Percentiles rank a stretch among this genome's conserved stretches.
phyloP scores from a whole-genome alignment of 2,113 vertebrate species.

The Eulemur macaco region DNA sequence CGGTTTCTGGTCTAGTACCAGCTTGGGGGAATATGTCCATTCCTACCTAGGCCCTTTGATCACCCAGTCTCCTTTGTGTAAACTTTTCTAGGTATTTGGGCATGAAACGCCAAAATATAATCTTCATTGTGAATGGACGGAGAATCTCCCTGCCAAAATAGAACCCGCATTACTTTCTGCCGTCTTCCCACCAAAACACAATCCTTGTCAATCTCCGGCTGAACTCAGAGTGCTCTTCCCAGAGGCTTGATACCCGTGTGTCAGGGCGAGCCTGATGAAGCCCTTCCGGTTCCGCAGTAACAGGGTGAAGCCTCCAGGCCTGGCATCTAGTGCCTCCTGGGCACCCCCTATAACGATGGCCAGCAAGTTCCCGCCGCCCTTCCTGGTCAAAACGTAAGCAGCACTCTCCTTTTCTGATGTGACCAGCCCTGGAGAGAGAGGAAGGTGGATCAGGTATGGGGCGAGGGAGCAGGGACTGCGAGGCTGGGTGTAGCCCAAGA shows the following conservation, averaged over 20 bases:
- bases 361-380: constrained; percentile 86
- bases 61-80: background rate
- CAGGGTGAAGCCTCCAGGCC: constrained; percentile 88
- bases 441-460: background rate
- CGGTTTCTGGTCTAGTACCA: background rate
- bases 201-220: background rate
- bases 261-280: constrained; percentile 93
- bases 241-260: constrained; percentile 85
- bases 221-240: constrained; percentile 25
- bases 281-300: constrained; percentile 93
- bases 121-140: background rate
- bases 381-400: constrained; percentile 82
- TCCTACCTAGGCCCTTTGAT: background rate
- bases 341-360: constrained; percentile 91
- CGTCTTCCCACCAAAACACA: background rate
- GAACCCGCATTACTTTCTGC: background rate
- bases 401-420: constrained; percentile 90
- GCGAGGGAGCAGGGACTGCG: background rate
- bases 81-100: background rate
- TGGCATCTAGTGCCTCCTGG: constrained; percentile 91
- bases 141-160: background rate
- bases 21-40: background rate
- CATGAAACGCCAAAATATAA: background rate
- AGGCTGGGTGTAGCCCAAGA: background rate
- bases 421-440: constrained; percentile 87